phyloP scores from a whole-genome alignment of 2,888 invertebrate genomes.

The Mimas tiliae region DNA sequence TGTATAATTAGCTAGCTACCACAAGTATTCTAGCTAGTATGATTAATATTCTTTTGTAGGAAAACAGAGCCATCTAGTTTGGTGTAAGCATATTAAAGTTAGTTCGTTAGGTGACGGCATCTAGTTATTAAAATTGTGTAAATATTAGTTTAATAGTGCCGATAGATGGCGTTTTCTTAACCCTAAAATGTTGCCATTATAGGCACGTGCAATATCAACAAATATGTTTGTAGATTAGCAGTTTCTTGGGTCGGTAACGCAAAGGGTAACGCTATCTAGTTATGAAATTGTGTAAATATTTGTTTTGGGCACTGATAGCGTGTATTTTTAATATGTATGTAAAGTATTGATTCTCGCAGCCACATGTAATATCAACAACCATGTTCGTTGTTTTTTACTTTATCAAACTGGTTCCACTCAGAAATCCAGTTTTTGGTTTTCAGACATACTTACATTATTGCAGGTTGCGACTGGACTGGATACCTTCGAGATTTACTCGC shows the following conservation, averaged over 20 bases:
- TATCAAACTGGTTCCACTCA: not conserved
- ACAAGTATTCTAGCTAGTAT: too few species aligned
- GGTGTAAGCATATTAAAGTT: not conserved
- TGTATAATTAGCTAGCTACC: too few species aligned
- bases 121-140: not conserved
- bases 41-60: too few species aligned
- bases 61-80: too few species aligned
- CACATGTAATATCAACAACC: not conserved
- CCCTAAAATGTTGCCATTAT: too few species aligned
- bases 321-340: too few species aligned
- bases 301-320: not conserved
- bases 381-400: not conserved
- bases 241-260: too few species aligned
- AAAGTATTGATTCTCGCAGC: not conserved
- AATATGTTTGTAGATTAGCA: too few species aligned
- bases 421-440: conserved; percentile 32
- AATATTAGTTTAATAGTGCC: too few species aligned
- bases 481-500: conserved; percentile 9
- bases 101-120: not conserved
- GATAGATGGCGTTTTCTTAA: not conserved
- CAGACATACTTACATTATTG: not conserved
- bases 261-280: conserved; percentile 1
- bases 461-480: not conserved
- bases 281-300: not conserved
- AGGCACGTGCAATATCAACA: too few species aligned